Conservation (phyloP, 2,113 vertebrate species). For the Aythya baeri region DNA sequence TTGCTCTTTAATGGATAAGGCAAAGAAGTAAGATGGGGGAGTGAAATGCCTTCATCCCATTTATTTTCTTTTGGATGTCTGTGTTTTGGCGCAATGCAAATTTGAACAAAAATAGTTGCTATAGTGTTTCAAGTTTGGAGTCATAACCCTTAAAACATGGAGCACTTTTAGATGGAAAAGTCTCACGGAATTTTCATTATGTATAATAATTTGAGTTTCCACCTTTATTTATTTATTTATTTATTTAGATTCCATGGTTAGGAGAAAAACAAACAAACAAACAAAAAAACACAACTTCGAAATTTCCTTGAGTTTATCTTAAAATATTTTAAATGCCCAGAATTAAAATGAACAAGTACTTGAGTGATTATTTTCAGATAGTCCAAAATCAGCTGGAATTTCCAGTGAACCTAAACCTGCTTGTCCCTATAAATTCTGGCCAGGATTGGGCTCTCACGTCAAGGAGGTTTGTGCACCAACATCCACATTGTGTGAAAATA, state of each 20-base stretch:
- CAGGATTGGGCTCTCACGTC: background rate
- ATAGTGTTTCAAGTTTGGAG: background rate
- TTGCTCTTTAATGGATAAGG: background rate
- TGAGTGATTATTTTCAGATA: background rate
- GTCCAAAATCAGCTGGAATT: background rate
- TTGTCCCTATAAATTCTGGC: background rate
- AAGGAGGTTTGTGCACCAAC: background rate
- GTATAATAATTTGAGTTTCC: background rate
- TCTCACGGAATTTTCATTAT: background rate
- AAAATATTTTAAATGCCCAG: conserved; percentile 1
- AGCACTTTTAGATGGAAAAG: background rate
- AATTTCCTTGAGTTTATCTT: background rate
- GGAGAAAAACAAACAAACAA: background rate
- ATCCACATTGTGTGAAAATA: background rate
- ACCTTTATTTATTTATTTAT: background rate
- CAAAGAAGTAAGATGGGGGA: background rate
- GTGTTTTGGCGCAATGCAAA: background rate
- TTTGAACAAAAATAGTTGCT: background rate
- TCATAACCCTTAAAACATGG: background rate
- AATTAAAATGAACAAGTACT: background rate
- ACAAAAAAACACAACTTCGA: background rate
- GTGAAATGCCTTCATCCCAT: background rate
- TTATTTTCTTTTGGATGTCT: background rate
- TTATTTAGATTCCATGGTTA: background rate
- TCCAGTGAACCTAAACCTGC: background rate